phyloP scores from a whole-genome alignment of 1,140 invertebrate genomes.

The Pristionchus pacificus region DNA sequence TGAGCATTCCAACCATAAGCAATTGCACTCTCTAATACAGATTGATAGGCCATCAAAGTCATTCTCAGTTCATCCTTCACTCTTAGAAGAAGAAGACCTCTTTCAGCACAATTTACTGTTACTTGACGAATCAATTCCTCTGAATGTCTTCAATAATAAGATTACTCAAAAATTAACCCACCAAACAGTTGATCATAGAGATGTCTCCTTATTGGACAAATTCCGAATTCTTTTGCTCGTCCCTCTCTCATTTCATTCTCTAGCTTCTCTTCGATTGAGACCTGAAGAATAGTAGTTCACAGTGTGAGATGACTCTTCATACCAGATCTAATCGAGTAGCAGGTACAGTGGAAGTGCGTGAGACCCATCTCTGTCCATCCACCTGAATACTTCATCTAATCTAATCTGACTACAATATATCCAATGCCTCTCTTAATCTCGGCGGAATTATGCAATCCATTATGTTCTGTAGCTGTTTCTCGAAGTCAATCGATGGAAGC shows the following conservation, averaged over 20 bases:
- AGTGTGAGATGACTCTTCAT: neutral
- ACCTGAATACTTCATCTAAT: slow-evolving; percentile 61
- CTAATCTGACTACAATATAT: neutral
- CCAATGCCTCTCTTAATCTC: slow-evolving; percentile 60
- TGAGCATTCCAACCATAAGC: slow-evolving; percentile 71
- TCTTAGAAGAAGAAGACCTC: slow-evolving; percentile 83
- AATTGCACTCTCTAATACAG: slow-evolving; percentile 91
- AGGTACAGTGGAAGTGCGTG: slow-evolving; percentile 81
- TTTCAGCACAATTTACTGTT: slow-evolving; percentile 91
- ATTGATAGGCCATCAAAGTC: slow-evolving; percentile 88
- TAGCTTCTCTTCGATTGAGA: slow-evolving; percentile 88
- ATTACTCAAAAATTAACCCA: no score
- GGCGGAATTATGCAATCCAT: slow-evolving; percentile 91
- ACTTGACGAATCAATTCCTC: slow-evolving; percentile 89
- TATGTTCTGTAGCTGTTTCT: slow-evolving; percentile 71
- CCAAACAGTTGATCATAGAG: slow-evolving; percentile 95
- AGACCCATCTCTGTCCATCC: slow-evolving; percentile 65
- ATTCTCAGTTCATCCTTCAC: slow-evolving; percentile 91
- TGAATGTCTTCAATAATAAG: no score
- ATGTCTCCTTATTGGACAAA: slow-evolving; percentile 86
- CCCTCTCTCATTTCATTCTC: slow-evolving; percentile 83
- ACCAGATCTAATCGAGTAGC: slow-evolving; percentile 85
- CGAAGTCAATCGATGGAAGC: slow-evolving; percentile 39
- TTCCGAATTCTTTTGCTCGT: slow-evolving; percentile 89
- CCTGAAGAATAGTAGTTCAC: neutral